phyloP scores from a whole-genome alignment of 2,113 vertebrate genomes.

The Heterotilapia buettikoferi region DNA sequence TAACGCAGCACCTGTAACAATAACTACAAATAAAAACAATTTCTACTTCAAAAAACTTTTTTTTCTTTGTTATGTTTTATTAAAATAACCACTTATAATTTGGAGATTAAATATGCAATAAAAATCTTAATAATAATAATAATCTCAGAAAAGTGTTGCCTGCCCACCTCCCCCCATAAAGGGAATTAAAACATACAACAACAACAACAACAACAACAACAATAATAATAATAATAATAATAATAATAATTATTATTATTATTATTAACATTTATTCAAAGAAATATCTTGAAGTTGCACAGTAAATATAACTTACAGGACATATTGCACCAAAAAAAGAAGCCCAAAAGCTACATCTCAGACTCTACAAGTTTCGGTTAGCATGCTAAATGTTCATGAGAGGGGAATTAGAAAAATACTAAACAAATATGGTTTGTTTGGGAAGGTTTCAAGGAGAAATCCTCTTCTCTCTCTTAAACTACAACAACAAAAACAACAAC shows the following conservation, averaged over 20 bases:
- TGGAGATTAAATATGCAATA: background rate
- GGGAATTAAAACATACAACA: background rate
- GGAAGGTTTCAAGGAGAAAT: background rate
- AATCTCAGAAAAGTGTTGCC: fast-evolving
- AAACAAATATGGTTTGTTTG: background rate
- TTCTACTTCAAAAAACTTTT: fast-evolving
- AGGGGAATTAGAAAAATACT: background rate
- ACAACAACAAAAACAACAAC: background rate
- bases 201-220: fast-evolving
- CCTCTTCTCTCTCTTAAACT: background rate
- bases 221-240: fast-evolving
- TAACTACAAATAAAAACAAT: background rate
- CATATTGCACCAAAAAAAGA: background rate
- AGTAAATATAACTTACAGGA: background rate
- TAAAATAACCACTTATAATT: background rate
- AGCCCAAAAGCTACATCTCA: background rate
- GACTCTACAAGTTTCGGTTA: fast-evolving
- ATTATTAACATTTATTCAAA: background rate
- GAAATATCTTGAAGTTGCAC: background rate
- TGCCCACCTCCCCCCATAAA: fast-evolving
- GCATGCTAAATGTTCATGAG: background rate
- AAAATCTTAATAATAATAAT: background rate
- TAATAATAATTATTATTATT: too few species aligned
- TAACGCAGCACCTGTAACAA: background rate
- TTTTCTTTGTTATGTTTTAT: background rate